These are phyloP conservation scores for Mallotus villosus DNA, from an alignment of 2,797 vertebrate species.

Conservation along the genomic window DNA sequence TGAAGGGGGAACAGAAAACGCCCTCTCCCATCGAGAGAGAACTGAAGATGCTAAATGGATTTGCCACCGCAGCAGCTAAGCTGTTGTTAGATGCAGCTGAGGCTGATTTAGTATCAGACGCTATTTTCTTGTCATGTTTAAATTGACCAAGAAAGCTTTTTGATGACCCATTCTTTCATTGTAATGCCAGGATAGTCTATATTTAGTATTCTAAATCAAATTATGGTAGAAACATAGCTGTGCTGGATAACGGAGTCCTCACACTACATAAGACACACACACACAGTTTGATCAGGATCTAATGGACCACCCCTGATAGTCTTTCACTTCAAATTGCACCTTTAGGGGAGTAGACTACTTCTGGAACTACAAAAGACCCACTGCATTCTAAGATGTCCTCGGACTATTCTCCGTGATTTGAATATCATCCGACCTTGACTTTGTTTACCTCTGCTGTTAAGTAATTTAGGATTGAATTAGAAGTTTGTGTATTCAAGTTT, in stretches of 20 bases:
- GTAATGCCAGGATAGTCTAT: conserved; percentile 28
- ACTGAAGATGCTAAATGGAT: too few relatives aligned
- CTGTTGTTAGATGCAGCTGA: too few relatives aligned
- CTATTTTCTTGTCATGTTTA: too few relatives aligned
- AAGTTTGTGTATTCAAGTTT: too few relatives aligned
- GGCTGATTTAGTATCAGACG: too few relatives aligned
- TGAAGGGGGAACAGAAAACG: neutral
- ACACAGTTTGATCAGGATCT: neutral
- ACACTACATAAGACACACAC: neutral
- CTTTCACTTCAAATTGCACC: conserved; percentile 4
- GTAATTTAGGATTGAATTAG: too few relatives aligned
- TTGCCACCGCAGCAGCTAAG: too few relatives aligned
- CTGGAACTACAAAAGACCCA: neutral
- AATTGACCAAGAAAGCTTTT: neutral
- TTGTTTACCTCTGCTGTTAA: too few relatives aligned
- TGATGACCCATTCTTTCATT: neutral
- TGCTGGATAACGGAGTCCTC: neutral
- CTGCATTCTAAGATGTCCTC: neutral
- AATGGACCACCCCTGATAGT: conserved; percentile 15
- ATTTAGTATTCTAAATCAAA: conserved; percentile 40
- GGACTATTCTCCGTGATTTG: too few relatives aligned
- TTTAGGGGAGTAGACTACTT: neutral
- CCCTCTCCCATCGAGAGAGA: too few relatives aligned
- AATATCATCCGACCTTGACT: too few relatives aligned
- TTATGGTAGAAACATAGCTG: neutral